Conservation (phyloP, 2,888 invertebrate genomes). For the Anthophora plumipes region DNA sequence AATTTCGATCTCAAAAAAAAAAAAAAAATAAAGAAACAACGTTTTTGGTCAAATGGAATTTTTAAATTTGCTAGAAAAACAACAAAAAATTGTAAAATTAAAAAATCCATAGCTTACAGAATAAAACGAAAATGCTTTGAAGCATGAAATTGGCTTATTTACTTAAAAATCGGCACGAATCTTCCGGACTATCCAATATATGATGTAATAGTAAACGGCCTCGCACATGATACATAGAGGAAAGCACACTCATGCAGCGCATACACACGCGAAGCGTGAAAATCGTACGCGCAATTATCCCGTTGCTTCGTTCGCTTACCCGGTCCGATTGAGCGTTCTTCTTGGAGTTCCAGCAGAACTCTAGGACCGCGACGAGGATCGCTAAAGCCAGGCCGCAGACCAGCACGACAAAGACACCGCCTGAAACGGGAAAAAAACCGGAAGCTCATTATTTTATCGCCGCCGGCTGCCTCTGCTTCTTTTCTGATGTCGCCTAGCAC, state of each 20-base stretch:
- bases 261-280: conserved; percentile 57
- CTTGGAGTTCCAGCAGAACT: conserved; percentile 97
- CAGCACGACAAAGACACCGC: conserved; percentile 98
- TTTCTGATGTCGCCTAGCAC: conserved; percentile 55
- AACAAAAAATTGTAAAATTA: too few relatives aligned
- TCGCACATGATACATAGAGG: conserved; percentile 50
- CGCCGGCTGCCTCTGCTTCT: conserved; percentile 60
- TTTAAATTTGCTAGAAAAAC: too few relatives aligned
- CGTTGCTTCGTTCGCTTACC: conserved; percentile 82
- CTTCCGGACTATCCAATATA: too few relatives aligned
- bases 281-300: conserved; percentile 56
- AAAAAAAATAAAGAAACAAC: too few relatives aligned
- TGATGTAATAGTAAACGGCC: conserved; percentile 24
- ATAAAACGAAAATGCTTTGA: too few relatives aligned
- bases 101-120: too few relatives aligned
- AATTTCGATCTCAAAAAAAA: too few relatives aligned
- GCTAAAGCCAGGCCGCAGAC: conserved; percentile 96
- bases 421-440: conserved; percentile 84
- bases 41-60: too few relatives aligned
- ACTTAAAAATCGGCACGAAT: too few relatives aligned
- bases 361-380: conserved; percentile 95
- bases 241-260: conserved; percentile 65
- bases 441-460: conserved; percentile 76
- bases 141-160: too few relatives aligned
- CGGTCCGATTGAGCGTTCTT: conserved; percentile 93